Evolutionary conservation across 2,797 vertebrate species (phyloP).

Genomic region (Peromyscus nudipes): DNA sequence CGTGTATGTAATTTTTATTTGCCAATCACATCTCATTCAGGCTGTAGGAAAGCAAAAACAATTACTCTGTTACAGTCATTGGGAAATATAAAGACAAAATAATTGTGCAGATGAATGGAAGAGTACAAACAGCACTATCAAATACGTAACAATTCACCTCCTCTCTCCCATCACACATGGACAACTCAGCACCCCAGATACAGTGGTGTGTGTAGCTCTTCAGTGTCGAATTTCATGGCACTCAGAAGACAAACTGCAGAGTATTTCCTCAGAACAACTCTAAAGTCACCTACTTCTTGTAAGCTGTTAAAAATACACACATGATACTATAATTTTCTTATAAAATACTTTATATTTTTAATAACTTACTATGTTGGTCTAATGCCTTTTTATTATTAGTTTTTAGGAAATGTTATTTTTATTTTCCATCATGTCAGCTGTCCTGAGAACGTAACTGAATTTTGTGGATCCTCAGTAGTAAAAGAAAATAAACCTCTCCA

Average conservation of each 20-base stretch:
- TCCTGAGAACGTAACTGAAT: conserved; percentile 46
- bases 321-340: neutral
- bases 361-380: conserved; percentile 1
- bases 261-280: neutral
- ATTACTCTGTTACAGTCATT: neutral
- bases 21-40: conserved; percentile 8
- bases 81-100: conserved; percentile 8
- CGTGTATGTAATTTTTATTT: neutral
- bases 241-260: conserved; percentile 36
- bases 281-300: conserved; percentile 29
- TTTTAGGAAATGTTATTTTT: neutral
- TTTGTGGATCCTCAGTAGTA: conserved; percentile 14
- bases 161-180: conserved; percentile 11
- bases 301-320: conserved; percentile 38
- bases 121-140: conserved; percentile 29
- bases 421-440: conserved; percentile 14
- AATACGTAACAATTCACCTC: conserved; percentile 49
- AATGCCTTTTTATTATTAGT: neutral
- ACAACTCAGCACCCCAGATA: conserved; percentile 23
- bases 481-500: conserved; percentile 2
- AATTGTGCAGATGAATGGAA: conserved; percentile 28
- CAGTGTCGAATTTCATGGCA: neutral
- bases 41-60: neutral
- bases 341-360: conserved; percentile 47
- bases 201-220: neutral